Conservation (phyloP, 2,113 vertebrate species). For the Mustela nigripes region DNA sequence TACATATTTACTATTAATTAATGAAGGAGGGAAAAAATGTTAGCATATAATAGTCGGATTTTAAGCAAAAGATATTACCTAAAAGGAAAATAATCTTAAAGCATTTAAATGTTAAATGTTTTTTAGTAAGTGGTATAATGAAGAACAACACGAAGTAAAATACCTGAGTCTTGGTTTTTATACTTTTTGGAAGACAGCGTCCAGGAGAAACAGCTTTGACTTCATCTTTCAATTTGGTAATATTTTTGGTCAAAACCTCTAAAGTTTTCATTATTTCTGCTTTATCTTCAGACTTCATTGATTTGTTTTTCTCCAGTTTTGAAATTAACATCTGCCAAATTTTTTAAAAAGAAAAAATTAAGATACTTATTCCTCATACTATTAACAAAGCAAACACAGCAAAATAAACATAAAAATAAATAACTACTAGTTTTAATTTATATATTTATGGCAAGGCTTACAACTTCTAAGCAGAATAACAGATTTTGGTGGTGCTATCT, state of each 20-base stretch:
- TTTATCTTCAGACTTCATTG: slow-evolving; percentile 97
- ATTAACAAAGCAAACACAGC: slow-evolving; percentile 12
- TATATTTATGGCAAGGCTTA: slow-evolving; percentile 14
- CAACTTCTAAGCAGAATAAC: not conserved
- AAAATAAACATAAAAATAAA: slow-evolving; percentile 45
- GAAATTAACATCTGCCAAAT: slow-evolving; percentile 95
- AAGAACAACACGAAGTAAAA: slow-evolving; percentile 33
- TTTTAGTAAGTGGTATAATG: not conserved
- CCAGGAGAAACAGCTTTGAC: slow-evolving; percentile 93
- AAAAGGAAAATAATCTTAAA: slow-evolving; percentile 32
- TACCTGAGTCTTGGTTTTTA: slow-evolving; percentile 97
- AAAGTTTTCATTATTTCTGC: slow-evolving; percentile 97
- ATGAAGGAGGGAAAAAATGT: not conserved
- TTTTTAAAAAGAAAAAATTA: slow-evolving; percentile 57
- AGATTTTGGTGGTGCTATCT: not conserved
- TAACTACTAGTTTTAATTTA: not conserved
- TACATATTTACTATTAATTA: slow-evolving; percentile 13
- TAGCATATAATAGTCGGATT: not conserved
- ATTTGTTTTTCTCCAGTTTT: slow-evolving; percentile 97
- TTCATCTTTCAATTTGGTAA: slow-evolving; percentile 98
- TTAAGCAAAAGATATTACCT: not conserved
- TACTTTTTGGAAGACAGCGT: slow-evolving; percentile 86
- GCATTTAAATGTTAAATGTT: not conserved
- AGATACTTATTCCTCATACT: not conserved
- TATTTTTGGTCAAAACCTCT: slow-evolving; percentile 94